Percentiles rank a stretch among this genome's conserved stretches.
phyloP scores from a whole-genome alignment of 1,140 invertebrate species.

The Pogonus chalceus region DNA sequence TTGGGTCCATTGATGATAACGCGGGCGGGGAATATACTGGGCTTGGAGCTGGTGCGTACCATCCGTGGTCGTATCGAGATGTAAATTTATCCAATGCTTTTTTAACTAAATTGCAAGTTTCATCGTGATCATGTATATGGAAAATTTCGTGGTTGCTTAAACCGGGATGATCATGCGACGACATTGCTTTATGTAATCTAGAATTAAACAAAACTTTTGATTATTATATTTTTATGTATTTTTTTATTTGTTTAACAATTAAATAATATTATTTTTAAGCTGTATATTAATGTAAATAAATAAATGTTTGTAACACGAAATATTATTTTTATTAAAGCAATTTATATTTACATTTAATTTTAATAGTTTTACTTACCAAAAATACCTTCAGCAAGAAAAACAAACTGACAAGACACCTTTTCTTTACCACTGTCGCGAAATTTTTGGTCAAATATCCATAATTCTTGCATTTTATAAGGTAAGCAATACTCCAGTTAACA shows the following conservation, averaged over 20 bases:
- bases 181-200: background rate
- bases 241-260: no score
- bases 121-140: background rate
- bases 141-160: background rate
- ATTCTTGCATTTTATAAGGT: slow-evolving; percentile 14
- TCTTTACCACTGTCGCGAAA: no score
- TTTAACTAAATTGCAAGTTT: slow-evolving; percentile 9
- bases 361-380: no score
- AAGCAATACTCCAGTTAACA: slow-evolving; percentile 1
- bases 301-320: no score
- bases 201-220: background rate
- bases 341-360: no score
- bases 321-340: no score
- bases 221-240: no score
- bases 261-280: no score
- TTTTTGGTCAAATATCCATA: no score
- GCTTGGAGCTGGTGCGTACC: background rate
- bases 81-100: slow-evolving; percentile 9
- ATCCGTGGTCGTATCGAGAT: slow-evolving; percentile 1
- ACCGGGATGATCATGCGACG: background rate
- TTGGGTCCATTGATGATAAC: slow-evolving; percentile 30
- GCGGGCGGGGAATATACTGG: slow-evolving; percentile 3
- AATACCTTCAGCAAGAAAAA: no score
- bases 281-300: no score
- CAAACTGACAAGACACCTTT: no score